Conservation (phyloP, 2,113 vertebrate genomes). For the Syngnathus scovelli region DNA sequence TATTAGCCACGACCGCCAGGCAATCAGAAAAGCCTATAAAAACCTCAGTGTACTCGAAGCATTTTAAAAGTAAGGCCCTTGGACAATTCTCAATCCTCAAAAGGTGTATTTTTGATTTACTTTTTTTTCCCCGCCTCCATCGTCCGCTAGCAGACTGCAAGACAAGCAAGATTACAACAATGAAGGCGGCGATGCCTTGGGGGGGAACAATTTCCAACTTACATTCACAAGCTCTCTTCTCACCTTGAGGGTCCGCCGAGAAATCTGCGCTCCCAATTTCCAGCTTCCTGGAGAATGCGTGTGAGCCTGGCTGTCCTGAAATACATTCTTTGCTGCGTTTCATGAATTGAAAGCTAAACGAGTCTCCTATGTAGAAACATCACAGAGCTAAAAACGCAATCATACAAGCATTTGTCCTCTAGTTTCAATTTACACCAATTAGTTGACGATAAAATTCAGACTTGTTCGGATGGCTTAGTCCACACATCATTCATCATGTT, state of each 20-base stretch:
- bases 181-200: constrained; percentile 36
- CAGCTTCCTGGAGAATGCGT: constrained; percentile 32
- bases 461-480: constrained; percentile 13
- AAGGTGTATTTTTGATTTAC: constrained; percentile 19
- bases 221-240: constrained; percentile 39
- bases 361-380: constrained; percentile 16
- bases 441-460: constrained; percentile 1
- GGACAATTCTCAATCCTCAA: constrained; percentile 28
- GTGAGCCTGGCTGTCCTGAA: constrained; percentile 29
- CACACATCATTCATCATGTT: constrained; percentile 55
- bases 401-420: neutral
- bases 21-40: constrained; percentile 40
- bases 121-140: constrained; percentile 9
- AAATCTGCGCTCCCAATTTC: constrained; percentile 50
- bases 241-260: constrained; percentile 37
- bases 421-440: constrained; percentile 6
- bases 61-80: constrained; percentile 27
- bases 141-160: constrained; percentile 13
- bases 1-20: constrained; percentile 20
- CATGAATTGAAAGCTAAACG: constrained; percentile 27
- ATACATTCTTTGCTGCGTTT: constrained; percentile 45
- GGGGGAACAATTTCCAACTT: constrained; percentile 44
- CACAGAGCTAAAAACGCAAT: neutral
- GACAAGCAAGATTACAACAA: constrained; percentile 49
- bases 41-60: constrained; percentile 20